Evolutionary conservation across 2,888 invertebrate species (phyloP), one percentile per base, ranked within the genome.

Genomic region (Clostera curtula): DNA sequence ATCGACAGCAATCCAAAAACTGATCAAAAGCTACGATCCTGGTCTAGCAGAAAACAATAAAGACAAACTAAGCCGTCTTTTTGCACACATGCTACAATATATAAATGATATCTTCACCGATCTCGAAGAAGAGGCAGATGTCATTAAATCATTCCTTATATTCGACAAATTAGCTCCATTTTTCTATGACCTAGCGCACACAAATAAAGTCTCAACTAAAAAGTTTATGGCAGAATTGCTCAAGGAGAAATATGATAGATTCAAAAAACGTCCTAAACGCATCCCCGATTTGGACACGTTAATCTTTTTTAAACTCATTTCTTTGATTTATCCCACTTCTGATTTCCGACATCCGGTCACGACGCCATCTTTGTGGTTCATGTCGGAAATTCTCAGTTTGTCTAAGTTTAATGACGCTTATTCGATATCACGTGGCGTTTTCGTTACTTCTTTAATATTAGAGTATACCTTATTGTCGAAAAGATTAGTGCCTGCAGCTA

Each of bases 341-440:
- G 97, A 98, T 73, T 95, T 92, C 62, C 86, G 90, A 19, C 97
- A 98, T 85, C 90, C 91, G 0, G 88, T 97, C 3, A 91, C 92
- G n/a, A 94, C 94, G 7, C 96, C 96, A n/a, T 83, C 86, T 46
- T 82, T 93, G 45, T 82, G 93, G 38, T 94, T 96, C 48, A 93
- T 97, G 74, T 88, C 91, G 18, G 91, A 95, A 65, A 91, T 96
- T 54, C 67, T 95, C 47, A 83, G 86, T 2, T 79, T 83, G 47
- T 87, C 90, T 27, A 86, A 85, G 43, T 87, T 93, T 10, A 87
- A 83, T 47, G 86, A 84, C 5, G 83, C 87, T 0, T 80, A 84
- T 39, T 92, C 95, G 33, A 80, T 96, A 43, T 87, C 92, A 0
- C 88, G 88, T 62, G 95, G 96, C 0, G 70, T 96, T 4, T 93